These are phyloP conservation scores for Sussaba pulchella DNA, from an alignment of 2,888 invertebrate species.

Conservation along the genomic window DNA sequence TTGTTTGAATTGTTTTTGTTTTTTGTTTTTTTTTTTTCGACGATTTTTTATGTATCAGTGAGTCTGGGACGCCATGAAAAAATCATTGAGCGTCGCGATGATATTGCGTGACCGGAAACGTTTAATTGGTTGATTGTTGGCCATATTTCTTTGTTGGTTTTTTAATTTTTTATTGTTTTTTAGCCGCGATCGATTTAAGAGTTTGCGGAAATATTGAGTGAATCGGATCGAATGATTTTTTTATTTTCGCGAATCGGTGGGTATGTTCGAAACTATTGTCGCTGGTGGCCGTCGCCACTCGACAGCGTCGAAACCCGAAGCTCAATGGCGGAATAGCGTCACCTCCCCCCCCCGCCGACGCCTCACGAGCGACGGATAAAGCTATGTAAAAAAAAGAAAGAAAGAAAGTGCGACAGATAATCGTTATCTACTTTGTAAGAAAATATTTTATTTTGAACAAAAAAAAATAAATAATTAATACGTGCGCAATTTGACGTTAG, in stretches of 20 bases:
- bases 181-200: neutral
- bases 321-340: conserved; percentile 5
- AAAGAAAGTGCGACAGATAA: conserved; percentile 68
- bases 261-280: neutral
- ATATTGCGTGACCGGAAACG: neutral
- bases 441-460: conserved; percentile 76
- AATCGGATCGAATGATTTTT: neutral
- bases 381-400: conserved; percentile 29
- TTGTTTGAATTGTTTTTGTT: neutral
- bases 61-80: neutral
- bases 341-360: neutral
- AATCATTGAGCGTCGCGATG: neutral
- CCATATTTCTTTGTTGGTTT: neutral
- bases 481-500: conserved; percentile 20
- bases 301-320: neutral
- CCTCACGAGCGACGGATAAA: neutral
- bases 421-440: conserved; percentile 83
- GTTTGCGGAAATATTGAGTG: neutral
- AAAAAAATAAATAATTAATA: neutral
- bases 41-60: neutral
- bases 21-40: neutral
- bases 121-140: too few species aligned
- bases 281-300: too few species aligned
- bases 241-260: neutral
- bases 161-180: too few species aligned